phyloP scores from a whole-genome alignment of 2,113 vertebrate species.

The human (Homo sapiens) region DNA sequence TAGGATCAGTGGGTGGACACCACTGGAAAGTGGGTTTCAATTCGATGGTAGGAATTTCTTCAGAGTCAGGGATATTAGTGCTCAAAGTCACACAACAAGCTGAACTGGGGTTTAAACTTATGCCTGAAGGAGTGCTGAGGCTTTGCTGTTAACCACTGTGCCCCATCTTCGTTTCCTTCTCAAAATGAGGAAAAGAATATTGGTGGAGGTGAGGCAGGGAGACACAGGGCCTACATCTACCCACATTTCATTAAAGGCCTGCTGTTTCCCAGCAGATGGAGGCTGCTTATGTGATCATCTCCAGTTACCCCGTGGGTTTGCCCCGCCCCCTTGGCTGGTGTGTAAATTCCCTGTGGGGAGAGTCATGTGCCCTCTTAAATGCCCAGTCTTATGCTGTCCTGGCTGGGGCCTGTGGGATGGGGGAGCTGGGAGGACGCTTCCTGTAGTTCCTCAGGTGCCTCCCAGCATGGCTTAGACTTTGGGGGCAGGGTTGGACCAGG shows the following conservation, averaged over 20 bases:
- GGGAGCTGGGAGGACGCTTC: neutral
- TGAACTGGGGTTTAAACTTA: neutral
- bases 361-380: neutral
- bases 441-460: neutral
- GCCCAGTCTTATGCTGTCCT: neutral
- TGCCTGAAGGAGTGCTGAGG: neutral
- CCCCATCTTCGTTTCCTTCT: neutral
- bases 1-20: neutral
- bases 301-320: neutral
- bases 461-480: neutral
- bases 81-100: neutral
- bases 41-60: constrained; percentile 1
- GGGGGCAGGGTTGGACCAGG: neutral
- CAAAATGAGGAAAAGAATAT: neutral
- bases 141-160: neutral
- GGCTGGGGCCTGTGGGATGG: neutral
- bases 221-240: neutral
- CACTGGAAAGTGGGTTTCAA: neutral
- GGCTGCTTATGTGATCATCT: neutral
- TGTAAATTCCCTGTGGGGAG: neutral
- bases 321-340: neutral
- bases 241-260: neutral
- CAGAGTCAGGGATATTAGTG: neutral
- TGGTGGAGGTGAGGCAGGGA: neutral
- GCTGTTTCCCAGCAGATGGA: constrained; percentile 2